Evolutionary conservation across 2,113 vertebrate species (phyloP), one percentile per base, ranked within the genome.

Genomic region (Grammomys surdaster): DNA sequence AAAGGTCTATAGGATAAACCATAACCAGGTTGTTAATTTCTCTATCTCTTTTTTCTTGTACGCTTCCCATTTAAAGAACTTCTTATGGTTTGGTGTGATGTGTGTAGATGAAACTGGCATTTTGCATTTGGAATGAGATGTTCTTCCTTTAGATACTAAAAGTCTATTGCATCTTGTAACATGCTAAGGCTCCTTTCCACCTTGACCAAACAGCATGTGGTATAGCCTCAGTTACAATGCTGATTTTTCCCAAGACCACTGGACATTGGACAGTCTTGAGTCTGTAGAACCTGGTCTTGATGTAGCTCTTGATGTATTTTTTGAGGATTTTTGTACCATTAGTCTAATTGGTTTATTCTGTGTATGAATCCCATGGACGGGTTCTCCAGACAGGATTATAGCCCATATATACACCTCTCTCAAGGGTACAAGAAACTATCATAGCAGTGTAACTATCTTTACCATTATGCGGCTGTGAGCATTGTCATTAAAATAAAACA

Each of bases 401-500:
- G 17, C 1, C 90, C 19, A 78, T 72, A 54, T 13, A 81, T 0
- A 13, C 36, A 58, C 40, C 16, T 90, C 1, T 84, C 17, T 33
- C 8, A 17, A 84, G 81, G 56, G 9, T 75, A 1, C 17, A 6
- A 9, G 2, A 89, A n/a, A 31, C 2, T 40, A 86, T 36, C 24
- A 65, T 7, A 82, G 7, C 33, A 28, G 5, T 63, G 76, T 84
- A 63, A 43, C n/a, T 92, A 56, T n/a, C 40, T 13, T 72, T 51
- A 63, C 24, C 2, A 65, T 48, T 46, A 9, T 65, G 4, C 24
- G 46, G 11, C 65, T 33, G 80, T 81, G 77, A 36, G 46, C 1
- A 78, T 46, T 81, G 24, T 28, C 10, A 75, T 92, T 84, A 89
- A 96, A 92, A 76, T 92, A 28, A 91, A 86, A 72, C 11, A 88